phyloP scores from a whole-genome alignment of 2,113 vertebrate species.

The Mesocricetus auratus region DNA sequence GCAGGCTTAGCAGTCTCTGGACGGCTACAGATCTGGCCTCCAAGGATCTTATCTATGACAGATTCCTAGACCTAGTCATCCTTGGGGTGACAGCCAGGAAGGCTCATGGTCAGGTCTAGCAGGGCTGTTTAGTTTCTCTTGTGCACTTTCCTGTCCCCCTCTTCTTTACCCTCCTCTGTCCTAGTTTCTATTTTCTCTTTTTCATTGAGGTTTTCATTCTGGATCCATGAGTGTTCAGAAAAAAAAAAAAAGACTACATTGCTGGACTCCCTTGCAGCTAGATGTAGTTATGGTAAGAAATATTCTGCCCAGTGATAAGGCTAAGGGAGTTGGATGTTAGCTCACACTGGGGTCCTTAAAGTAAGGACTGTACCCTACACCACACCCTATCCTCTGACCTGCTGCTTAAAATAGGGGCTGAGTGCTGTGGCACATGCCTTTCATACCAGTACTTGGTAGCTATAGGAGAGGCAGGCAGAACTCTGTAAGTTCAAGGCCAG shows the following conservation, averaged over 20 bases:
- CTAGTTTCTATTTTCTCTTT: neutral
- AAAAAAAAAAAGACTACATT: neutral
- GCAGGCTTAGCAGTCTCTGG: neutral
- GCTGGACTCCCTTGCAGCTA: constrained; percentile 24
- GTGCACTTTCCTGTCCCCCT: neutral
- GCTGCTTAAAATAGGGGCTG: neutral
- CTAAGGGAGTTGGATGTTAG: neutral
- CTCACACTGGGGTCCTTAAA: neutral
- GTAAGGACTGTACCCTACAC: too few species aligned
- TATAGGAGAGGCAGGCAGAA: neutral
- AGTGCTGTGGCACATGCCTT: neutral
- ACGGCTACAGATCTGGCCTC: neutral
- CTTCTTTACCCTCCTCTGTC: neutral
- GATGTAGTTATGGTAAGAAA: neutral
- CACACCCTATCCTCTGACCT: neutral
- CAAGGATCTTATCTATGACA: neutral
- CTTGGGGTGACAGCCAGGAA: neutral
- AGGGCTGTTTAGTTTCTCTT: neutral
- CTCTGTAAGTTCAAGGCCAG: neutral
- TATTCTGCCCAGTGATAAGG: neutral
- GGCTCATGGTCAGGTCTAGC: neutral
- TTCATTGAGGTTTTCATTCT: neutral
- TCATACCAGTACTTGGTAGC: neutral
- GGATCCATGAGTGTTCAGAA: neutral
- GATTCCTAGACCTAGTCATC: neutral